Percentiles rank a stretch among this genome's conserved stretches.
These are phyloP conservation scores for Volucella inanis DNA, from an alignment of 2,888 invertebrate species.

Conservation along the genomic window DNA sequence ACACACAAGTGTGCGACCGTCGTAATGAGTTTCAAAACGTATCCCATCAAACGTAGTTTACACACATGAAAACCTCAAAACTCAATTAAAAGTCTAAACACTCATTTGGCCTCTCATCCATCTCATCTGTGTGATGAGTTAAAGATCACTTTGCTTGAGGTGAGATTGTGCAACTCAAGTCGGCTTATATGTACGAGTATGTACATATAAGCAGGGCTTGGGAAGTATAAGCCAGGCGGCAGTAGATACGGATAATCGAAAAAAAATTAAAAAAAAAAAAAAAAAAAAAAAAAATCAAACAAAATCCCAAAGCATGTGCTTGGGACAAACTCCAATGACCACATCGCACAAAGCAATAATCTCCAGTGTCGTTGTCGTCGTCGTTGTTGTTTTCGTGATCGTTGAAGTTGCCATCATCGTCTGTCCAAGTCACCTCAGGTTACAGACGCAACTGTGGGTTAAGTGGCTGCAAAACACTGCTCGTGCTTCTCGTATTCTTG, in stretches of 20 bases:
- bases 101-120: constrained; percentile 59
- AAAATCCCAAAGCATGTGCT: constrained; percentile 34
- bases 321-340: constrained; percentile 59
- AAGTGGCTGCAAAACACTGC: constrained; percentile 9
- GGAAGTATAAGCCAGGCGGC: background rate
- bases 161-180: constrained; percentile 54
- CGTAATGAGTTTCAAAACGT: constrained; percentile 50
- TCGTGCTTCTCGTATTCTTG: constrained; percentile 52
- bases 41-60: constrained; percentile 20
- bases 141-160: constrained; percentile 64
- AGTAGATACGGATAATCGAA: constrained; percentile 28
- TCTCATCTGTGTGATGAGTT: constrained; percentile 57
- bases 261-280: constrained; percentile 5
- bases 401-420: constrained; percentile 6
- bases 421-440: constrained; percentile 62
- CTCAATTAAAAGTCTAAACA: constrained; percentile 67
- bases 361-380: constrained; percentile 15
- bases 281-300: too few relatives aligned
- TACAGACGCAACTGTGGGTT: constrained; percentile 56
- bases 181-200: constrained; percentile 29
- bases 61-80: constrained; percentile 34
- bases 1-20: background rate
- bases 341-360: constrained; percentile 54
- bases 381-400: background rate
- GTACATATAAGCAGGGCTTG: background rate